Evolutionary conservation across 1,140 invertebrate species (phyloP), one percentile per base, ranked within the genome.

Genomic region (Calosoma granatense): DNA sequence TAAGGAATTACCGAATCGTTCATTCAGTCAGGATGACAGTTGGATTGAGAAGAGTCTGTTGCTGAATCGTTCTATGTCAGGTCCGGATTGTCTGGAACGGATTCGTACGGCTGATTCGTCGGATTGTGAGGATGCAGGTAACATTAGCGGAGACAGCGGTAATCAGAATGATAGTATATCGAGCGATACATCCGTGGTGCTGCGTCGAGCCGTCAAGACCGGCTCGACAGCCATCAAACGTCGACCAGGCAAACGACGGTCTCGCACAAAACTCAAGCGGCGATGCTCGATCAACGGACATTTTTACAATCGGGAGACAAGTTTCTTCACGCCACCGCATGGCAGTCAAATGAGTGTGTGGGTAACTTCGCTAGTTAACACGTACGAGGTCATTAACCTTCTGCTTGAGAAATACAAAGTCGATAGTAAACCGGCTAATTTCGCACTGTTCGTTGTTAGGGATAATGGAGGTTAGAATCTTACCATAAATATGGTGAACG

Each of bases 391-490:
- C 14, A 89, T 93, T 41, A 90, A 88, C 73, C 78, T 90, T 26
- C 79, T 93, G 70, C 73, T 92, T 20, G 89, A 92, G 60, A 93
- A 92, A 67, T 93, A 92, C 69, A 90, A 90, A 75, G 88, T 93
- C 61, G 89, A 84, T 73, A 88, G 81, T 63, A 79, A 83, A 59
- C 76, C 86, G 1, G 78, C 82, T 55, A 85, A 90, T 72, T 93
- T 92, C 74, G 86, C 88, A 9, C 72, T 93, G 14, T 92, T 86
- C 68, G 80, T 92, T 43, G 81, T 92, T 41, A 78, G 85, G 56
- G 89, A 92, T 68, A 90, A 88, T 73, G 89, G 89, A 68, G 86
- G 86, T 87, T 71, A 70, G 68, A 68, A 59, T 57, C 11, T 47
- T 9, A 26, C 39, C 22, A 56, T 47, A 41, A 6, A 14, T 26